Conservation (phyloP, 2,797 vertebrate species). For the Bucorvus abyssinicus region DNA sequence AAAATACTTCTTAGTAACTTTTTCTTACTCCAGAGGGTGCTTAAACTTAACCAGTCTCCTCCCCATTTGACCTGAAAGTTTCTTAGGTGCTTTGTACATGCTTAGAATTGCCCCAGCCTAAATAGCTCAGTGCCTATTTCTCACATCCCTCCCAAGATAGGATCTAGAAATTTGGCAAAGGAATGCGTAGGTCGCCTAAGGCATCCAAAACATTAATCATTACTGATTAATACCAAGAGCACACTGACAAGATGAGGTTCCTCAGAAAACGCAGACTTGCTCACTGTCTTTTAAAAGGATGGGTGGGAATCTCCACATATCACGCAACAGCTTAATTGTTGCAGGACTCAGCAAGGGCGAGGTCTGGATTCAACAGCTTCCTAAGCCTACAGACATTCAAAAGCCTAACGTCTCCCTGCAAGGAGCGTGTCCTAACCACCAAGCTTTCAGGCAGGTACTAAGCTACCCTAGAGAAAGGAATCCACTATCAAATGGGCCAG, state of each 20-base stretch:
- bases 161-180: conserved; percentile 48
- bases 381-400: neutral
- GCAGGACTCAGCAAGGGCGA: neutral
- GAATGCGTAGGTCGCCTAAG: neutral
- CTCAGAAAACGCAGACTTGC: neutral
- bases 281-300: neutral
- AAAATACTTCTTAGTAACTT: neutral
- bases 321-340: neutral
- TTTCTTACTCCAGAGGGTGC: neutral
- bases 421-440: neutral
- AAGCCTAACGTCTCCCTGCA: neutral
- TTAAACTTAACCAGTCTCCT: neutral
- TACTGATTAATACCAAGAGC: neutral
- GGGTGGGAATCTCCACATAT: neutral
- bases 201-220: conserved; percentile 33
- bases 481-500: neutral
- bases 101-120: conserved; percentile 10
- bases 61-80: neutral
- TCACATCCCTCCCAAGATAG: conserved; percentile 40
- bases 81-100: conserved; percentile 10
- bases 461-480: neutral
- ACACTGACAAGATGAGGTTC: neutral
- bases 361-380: neutral
- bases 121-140: conserved; percentile 3
- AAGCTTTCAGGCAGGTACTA: neutral